Conservation (phyloP, 2,113 vertebrate species). For the Phoxinus phoxinus region DNA sequence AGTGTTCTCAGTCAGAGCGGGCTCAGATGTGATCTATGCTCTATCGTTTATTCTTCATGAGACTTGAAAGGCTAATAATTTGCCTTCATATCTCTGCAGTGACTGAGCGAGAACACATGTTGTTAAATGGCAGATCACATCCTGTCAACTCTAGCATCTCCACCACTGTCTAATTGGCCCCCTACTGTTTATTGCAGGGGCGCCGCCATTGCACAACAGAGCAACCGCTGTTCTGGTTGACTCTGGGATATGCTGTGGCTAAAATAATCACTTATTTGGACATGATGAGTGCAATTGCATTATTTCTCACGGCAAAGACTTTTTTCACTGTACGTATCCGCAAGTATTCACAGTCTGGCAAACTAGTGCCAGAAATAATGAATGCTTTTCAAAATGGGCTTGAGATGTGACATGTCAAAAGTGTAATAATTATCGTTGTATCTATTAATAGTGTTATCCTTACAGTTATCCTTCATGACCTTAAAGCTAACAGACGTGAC, state of each 20-base stretch:
- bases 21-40: slow-evolving; percentile 50
- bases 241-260: slow-evolving; percentile 23
- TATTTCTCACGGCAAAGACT: not conserved
- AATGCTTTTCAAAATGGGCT: not conserved
- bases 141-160: slow-evolving; percentile 35
- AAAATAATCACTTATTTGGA: slow-evolving; percentile 13
- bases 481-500: not conserved
- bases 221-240: slow-evolving; percentile 52
- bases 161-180: slow-evolving; percentile 61
- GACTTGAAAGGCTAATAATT: slow-evolving; percentile 44
- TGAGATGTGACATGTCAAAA: not conserved
- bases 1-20: slow-evolving; percentile 36
- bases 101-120: slow-evolving; percentile 24
- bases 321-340: not conserved
- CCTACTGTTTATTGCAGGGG: slow-evolving; percentile 61
- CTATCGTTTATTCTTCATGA: slow-evolving; percentile 44
- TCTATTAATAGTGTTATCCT: not conserved
- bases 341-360: not conserved
- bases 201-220: slow-evolving; percentile 63
- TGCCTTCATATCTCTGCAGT: slow-evolving; percentile 36
- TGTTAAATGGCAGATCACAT: slow-evolving; percentile 16
- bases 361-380: not conserved
- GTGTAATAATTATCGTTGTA: not conserved
- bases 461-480: too few relatives aligned
- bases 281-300: not conserved